Conservation (phyloP, 2,113 vertebrate species). For the Channa argus region DNA sequence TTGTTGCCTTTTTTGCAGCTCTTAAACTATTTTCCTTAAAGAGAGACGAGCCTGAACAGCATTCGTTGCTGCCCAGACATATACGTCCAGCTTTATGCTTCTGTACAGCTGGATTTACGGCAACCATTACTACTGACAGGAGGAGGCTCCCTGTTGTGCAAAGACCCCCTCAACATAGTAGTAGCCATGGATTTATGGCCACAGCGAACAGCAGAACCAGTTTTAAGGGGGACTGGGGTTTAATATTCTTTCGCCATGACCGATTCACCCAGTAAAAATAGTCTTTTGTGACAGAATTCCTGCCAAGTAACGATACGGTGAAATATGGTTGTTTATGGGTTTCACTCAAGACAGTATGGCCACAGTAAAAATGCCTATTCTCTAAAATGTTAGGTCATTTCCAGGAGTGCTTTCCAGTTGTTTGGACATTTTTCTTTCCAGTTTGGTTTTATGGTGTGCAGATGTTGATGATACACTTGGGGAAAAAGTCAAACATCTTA, state of each 20-base stretch:
- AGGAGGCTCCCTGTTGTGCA: conserved; percentile 46
- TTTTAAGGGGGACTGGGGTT: conserved; percentile 63
- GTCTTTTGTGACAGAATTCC: conserved; percentile 37
- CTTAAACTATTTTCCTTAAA: conserved; percentile 16
- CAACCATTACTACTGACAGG: conserved; percentile 36
- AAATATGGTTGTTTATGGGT: conserved; percentile 33
- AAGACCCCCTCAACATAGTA: conserved; percentile 47
- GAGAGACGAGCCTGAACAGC: conserved; percentile 32
- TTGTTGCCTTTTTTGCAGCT: not conserved
- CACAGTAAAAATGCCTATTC: conserved; percentile 15
- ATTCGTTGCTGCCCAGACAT: conserved; percentile 34
- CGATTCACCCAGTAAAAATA: conserved; percentile 40
- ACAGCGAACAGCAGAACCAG: conserved; percentile 22
- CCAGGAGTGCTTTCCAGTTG: not conserved
- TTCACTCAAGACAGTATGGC: not conserved
- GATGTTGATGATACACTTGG: not conserved
- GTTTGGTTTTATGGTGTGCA: conserved; percentile 2
- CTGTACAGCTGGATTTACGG: conserved; percentile 34
- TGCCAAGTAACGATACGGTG: conserved; percentile 28
- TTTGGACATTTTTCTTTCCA: conserved; percentile 26
- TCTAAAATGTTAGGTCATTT: conserved; percentile 2
- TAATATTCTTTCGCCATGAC: conserved; percentile 42
- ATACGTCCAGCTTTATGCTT: conserved; percentile 8
- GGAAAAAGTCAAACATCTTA: not conserved
- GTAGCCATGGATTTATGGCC: conserved; percentile 52